These are phyloP conservation scores for Champsocephalus gunnari DNA, from an alignment of 2,797 vertebrate species.

Conservation along the genomic window DNA sequence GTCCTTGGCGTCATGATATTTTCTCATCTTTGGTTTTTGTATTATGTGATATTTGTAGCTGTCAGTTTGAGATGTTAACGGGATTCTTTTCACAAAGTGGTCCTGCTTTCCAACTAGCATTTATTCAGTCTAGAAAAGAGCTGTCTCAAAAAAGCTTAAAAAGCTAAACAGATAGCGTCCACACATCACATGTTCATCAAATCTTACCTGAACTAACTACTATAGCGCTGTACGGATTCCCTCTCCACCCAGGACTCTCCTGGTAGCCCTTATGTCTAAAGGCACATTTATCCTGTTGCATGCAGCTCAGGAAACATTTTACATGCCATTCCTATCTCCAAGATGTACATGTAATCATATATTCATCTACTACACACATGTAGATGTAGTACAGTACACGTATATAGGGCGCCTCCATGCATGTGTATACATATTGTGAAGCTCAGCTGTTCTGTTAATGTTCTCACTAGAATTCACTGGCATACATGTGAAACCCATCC, in stretches of 20 bases:
- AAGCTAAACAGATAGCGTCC: neutral
- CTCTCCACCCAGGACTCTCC: too few relatives aligned
- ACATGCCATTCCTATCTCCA: neutral
- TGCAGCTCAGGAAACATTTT: conserved; percentile 1
- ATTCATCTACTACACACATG: conserved; percentile 15
- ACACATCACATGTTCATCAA: neutral
- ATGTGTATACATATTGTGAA: neutral
- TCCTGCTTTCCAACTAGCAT: neutral
- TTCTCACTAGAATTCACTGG: conserved; percentile 13
- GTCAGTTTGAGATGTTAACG: neutral
- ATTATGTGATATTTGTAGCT: neutral
- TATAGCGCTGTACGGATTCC: neutral
- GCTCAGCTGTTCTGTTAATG: conserved; percentile 2
- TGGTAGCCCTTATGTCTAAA: neutral
- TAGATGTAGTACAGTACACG: neutral
- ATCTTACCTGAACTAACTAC: neutral
- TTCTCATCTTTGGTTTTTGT: neutral
- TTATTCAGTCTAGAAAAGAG: neutral
- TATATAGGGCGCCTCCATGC: neutral
- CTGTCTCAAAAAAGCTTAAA: neutral
- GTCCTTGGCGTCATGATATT: neutral
- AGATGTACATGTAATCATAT: conserved; percentile 19
- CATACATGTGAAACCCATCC: conserved; percentile 12
- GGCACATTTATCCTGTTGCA: neutral
- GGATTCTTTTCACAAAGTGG: neutral